Conservation (phyloP, 2,113 vertebrate genomes). For the Trinectes maculatus region DNA sequence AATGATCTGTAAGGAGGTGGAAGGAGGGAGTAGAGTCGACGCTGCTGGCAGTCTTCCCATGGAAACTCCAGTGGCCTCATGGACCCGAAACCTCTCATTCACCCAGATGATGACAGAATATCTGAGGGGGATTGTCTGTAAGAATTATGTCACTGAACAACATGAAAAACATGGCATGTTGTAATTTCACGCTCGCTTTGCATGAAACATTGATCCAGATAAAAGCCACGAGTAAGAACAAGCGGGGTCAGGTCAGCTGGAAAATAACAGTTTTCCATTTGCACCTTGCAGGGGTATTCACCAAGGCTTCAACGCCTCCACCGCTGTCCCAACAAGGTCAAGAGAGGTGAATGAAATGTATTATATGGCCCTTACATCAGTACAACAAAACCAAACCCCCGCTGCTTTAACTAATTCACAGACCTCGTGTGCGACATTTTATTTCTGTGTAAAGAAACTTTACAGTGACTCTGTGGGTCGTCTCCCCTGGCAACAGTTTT, state of each 20-base stretch:
- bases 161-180: conserved; percentile 6
- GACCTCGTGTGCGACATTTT: not conserved
- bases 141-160: conserved; percentile 22
- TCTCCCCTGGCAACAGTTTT: not conserved
- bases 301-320: no score
- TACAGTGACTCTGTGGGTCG: not conserved
- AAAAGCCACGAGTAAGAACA: no score
- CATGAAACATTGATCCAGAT: not conserved
- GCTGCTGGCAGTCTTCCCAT: conserved; percentile 13
- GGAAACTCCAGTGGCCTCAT: conserved; percentile 45
- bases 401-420: not conserved
- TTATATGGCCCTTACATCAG: not conserved
- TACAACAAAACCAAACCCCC: not conserved
- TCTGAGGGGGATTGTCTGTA: not conserved
- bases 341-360: not conserved
- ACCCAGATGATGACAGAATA: conserved; percentile 18
- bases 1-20: conserved; percentile 69
- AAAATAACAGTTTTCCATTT: not conserved
- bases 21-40: conserved; percentile 42
- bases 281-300: no score
- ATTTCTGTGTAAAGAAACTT: not conserved
- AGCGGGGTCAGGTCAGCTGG: no score
- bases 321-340: no score
- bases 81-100: conserved; percentile 24
- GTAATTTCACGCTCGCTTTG: not conserved